These are phyloP conservation scores for Tupiocoris notatus DNA, from an alignment of 2,888 invertebrate species.

Conservation along the genomic window DNA sequence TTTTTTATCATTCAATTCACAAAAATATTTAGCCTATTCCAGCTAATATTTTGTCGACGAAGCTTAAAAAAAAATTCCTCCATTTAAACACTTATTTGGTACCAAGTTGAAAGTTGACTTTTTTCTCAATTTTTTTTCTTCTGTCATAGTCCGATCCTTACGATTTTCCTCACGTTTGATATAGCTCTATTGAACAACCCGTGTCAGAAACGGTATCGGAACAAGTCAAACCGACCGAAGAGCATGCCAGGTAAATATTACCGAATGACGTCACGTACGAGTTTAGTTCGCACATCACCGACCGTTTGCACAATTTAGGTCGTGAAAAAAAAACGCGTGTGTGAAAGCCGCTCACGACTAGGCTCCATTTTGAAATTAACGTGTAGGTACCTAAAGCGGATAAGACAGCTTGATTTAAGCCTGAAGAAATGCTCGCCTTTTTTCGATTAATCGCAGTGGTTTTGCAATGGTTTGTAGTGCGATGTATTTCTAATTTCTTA, in stretches of 20 bases:
- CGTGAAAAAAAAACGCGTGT: not conserved
- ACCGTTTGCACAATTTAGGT: not conserved
- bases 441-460: no score
- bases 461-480: no score
- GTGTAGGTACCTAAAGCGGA: not conserved
- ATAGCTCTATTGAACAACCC: slow-evolving; percentile 21
- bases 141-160: not conserved
- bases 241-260: slow-evolving; percentile 16
- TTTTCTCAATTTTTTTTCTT: not conserved
- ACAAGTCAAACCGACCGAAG: slow-evolving; percentile 22
- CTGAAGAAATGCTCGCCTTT: no score
- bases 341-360: not conserved
- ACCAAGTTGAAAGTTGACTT: not conserved
- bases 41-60: no score
- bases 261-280: not conserved
- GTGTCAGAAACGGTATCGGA: slow-evolving; percentile 9
- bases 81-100: no score
- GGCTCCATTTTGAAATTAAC: not conserved
- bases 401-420: not conserved
- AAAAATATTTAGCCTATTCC: no score
- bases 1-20: no score
- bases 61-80: no score
- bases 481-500: no score
- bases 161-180: not conserved
- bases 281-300: not conserved